These are phyloP conservation scores for Neocrepidodera transversa DNA, from an alignment of 2,888 invertebrate species.

Conservation along the genomic window DNA sequence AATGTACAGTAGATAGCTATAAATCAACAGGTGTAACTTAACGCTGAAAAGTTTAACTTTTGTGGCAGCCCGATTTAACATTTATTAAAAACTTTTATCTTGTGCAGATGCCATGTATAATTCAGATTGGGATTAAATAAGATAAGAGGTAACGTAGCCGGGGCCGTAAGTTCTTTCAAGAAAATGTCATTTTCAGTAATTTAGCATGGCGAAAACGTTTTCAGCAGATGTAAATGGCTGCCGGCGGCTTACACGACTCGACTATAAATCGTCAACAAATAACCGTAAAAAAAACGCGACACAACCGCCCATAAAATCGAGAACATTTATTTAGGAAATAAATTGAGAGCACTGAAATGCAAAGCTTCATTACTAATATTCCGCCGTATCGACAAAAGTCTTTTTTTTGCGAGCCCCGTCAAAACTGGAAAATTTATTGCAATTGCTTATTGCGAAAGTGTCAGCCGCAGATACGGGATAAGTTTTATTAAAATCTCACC, in stretches of 20 bases:
- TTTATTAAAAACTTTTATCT: no score
- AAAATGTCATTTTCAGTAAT: constrained; percentile 22
- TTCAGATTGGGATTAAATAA: constrained; percentile 2
- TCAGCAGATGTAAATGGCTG: constrained; percentile 25
- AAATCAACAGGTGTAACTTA: no score
- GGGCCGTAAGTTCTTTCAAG: background rate
- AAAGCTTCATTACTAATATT: constrained; percentile 35
- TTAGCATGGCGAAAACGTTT: constrained; percentile 21
- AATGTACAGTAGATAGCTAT: no score
- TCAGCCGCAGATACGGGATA: constrained; percentile 43
- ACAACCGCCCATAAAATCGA: constrained; percentile 32
- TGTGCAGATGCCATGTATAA: background rate
- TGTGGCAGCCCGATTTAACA: no score
- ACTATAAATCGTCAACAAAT: constrained; percentile 31
- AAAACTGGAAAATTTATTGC: constrained; percentile 38
- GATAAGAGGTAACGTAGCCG: background rate
- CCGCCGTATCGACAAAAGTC: constrained; percentile 30
- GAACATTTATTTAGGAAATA: constrained; percentile 33
- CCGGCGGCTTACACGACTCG: constrained; percentile 18
- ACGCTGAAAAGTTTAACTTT: no score
- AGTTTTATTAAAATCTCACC: constrained; percentile 44
- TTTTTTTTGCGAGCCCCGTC: constrained; percentile 29
- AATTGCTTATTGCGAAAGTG: constrained; percentile 47
- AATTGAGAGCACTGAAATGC: constrained; percentile 36
- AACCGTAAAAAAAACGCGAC: constrained; percentile 29